Evolutionary conservation across 2,113 vertebrate species (phyloP).

Genomic region (Recurvirostra avosetta): DNA sequence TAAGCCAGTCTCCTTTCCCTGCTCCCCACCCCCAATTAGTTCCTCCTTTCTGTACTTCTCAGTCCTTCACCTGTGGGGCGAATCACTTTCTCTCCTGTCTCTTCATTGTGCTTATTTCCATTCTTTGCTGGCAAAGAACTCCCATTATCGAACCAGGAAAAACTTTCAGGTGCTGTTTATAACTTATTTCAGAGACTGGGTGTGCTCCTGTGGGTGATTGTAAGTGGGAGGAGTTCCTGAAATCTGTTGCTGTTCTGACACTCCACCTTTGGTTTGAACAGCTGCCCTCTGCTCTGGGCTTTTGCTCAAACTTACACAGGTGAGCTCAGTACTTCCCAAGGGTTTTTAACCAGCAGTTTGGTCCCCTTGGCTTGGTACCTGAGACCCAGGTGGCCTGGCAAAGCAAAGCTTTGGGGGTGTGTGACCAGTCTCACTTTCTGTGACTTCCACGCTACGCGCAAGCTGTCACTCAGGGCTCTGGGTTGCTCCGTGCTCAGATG

Average conservation of each 20-base stretch:
- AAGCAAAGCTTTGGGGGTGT: not conserved
- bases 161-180: not conserved
- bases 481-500: not conserved
- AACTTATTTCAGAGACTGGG: not conserved
- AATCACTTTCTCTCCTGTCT: not conserved
- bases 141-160: not conserved
- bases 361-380: not conserved
- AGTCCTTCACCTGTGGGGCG: not conserved
- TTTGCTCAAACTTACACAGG: accelerated
- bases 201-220: not conserved
- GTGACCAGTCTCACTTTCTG: not conserved
- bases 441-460: accelerated
- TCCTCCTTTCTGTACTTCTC: not conserved
- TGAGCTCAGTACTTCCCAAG: not conserved
- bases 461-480: not conserved
- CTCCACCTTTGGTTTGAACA: not conserved
- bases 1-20: not conserved
- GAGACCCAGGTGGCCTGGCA: not conserved
- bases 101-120: not conserved
- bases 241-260: not conserved
- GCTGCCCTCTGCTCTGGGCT: not conserved
- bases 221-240: not conserved
- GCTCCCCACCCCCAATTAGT: accelerated
- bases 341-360: not conserved
- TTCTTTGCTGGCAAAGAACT: not conserved